A percentile compares a stretch with the other conserved stretches of the same genome.
phyloP scores from a whole-genome alignment of 1,140 invertebrate genomes.

The Pogonognathellus flavescens region DNA sequence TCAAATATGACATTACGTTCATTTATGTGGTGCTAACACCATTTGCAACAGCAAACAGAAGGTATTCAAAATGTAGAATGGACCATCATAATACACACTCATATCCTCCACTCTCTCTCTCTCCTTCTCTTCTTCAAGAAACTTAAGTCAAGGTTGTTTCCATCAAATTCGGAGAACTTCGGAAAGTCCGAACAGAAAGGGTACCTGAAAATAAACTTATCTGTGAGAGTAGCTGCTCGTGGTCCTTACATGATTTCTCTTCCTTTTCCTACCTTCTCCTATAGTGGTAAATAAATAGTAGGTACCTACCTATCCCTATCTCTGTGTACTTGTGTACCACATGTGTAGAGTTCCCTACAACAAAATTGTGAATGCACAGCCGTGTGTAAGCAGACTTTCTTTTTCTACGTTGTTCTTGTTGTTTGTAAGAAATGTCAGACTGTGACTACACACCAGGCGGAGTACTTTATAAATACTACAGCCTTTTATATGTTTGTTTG shows the following conservation, averaged over 20 bases:
- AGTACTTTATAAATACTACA: no score
- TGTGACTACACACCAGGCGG: no score
- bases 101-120: background rate
- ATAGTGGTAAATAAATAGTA: background rate
- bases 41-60: slow-evolving; percentile 1
- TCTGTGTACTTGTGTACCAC: no score
- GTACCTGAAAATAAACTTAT: background rate
- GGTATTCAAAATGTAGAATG: background rate
- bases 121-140: background rate
- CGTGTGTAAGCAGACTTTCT: no score
- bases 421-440: no score
- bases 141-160: slow-evolving; percentile 24
- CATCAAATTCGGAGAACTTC: background rate
- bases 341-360: no score
- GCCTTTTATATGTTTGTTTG: no score
- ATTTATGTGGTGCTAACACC: slow-evolving; percentile 20
- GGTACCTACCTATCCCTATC: no score
- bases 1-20: slow-evolving; percentile 28
- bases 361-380: no score
- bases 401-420: no score
- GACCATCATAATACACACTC: background rate
- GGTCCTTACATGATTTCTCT: background rate
- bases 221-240: background rate
- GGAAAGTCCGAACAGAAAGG: background rate
- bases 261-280: background rate